phyloP scores from a whole-genome alignment of 2,888 invertebrate species.

The Congeria kusceri region DNA sequence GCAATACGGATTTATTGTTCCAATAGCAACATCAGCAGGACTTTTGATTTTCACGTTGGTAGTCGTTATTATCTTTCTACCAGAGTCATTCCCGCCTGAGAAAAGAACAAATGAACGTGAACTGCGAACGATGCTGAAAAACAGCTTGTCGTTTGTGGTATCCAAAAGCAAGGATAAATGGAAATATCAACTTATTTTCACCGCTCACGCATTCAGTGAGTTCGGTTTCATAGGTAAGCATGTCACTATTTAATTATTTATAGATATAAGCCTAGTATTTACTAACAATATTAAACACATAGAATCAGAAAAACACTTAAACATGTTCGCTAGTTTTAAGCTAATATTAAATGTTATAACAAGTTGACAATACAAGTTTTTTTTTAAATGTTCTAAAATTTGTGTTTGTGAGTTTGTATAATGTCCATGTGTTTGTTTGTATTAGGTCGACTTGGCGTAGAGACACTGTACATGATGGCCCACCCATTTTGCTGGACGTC shows the following conservation, averaged over 20 bases:
- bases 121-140: constrained; percentile 24
- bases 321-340: too few relatives aligned
- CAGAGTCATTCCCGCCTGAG: constrained; percentile 48
- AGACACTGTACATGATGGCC: constrained; percentile 60
- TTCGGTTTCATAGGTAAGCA: constrained; percentile 36
- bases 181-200: constrained; percentile 48
- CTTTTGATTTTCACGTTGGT: constrained; percentile 32
- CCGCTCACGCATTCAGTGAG: constrained; percentile 40
- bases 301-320: too few relatives aligned
- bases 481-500: constrained; percentile 66
- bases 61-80: constrained; percentile 27
- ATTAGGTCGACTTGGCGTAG: constrained; percentile 31
- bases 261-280: too few relatives aligned
- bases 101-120: constrained; percentile 33
- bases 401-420: too few relatives aligned
- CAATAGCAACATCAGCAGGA: constrained; percentile 37
- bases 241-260: too few relatives aligned
- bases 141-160: constrained; percentile 44
- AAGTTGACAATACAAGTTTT: too few relatives aligned
- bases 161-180: constrained; percentile 42
- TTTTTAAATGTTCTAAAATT: too few relatives aligned
- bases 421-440: too few relatives aligned
- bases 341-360: too few relatives aligned
- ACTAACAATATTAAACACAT: too few relatives aligned
- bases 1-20: constrained; percentile 35